Evolutionary conservation across 2,797 vertebrate genomes (phyloP).

Genomic region (Sebastes kiyomatsui): DNA sequence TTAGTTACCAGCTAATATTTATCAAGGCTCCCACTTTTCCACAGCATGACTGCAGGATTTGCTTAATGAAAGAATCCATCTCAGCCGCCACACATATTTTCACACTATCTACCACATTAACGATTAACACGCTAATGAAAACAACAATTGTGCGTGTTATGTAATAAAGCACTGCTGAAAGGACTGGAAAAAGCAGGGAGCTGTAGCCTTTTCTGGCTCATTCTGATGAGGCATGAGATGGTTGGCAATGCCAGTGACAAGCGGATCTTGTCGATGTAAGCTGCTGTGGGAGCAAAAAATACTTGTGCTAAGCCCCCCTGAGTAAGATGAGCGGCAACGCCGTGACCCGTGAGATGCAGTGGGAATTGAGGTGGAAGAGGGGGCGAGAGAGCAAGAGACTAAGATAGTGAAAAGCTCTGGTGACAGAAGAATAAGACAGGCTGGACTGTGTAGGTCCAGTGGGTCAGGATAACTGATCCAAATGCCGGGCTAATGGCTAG

Average conservation of each 20-base stretch:
- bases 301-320: conserved; percentile 54
- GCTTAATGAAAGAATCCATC: background rate
- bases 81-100: conserved; percentile 1
- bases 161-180: background rate
- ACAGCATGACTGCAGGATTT: conserved; percentile 13
- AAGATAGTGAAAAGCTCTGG: conserved; percentile 45
- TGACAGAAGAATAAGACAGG: conserved; percentile 41
- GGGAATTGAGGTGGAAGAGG: conserved; percentile 67
- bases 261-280: conserved; percentile 62
- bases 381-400: conserved; percentile 28
- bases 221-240: conserved; percentile 56
- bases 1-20: conserved; percentile 1
- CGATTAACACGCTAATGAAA: background rate
- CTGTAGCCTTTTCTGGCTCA: conserved; percentile 15
- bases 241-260: conserved; percentile 44
- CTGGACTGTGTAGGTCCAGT: conserved; percentile 16
- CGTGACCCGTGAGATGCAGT: conserved; percentile 67
- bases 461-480: conserved; percentile 39
- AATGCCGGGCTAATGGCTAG: conserved; percentile 3
- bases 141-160: conserved; percentile 2
- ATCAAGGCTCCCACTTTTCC: conserved; percentile 5
- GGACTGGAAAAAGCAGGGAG: conserved; percentile 6
- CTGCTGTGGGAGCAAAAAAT: conserved; percentile 58
- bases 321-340: conserved; percentile 59
- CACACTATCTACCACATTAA: background rate